Percentiles rank a stretch among this genome's conserved stretches.
Conservation (phyloP, 2,113 vertebrate genomes). For the Australoheros scitulus region DNA sequence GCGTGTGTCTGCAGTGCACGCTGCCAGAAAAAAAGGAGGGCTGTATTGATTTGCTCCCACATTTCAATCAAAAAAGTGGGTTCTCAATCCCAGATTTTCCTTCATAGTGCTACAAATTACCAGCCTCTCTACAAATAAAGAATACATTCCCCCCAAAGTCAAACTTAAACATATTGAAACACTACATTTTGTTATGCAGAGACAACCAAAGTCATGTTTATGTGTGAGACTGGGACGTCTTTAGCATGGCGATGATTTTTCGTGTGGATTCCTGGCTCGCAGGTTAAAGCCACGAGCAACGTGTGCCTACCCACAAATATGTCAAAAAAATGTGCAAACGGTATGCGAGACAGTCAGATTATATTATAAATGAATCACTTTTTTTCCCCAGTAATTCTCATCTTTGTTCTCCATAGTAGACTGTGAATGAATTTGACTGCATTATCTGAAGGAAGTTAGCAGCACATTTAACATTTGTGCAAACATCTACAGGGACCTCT, state of each 20-base stretch:
- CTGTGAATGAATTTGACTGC: not conserved
- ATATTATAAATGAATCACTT: conserved; percentile 3
- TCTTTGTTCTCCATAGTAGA: conserved; percentile 7
- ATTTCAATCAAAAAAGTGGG: conserved; percentile 64
- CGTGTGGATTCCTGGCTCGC: conserved; percentile 44
- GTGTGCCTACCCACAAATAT: conserved; percentile 19
- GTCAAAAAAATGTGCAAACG: conserved; percentile 22
- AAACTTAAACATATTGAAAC: conserved; percentile 31
- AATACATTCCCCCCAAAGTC: conserved; percentile 17
- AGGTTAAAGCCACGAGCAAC: not conserved
- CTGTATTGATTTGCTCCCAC: conserved; percentile 71
- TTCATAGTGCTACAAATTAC: conserved; percentile 38
- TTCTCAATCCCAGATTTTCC: conserved; percentile 45
- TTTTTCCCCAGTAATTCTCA: not conserved
- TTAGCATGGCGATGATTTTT: conserved; percentile 42
- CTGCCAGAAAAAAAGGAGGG: conserved; percentile 59
- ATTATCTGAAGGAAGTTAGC: conserved; percentile 45
- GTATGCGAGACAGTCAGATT: conserved; percentile 21
- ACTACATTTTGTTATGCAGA: conserved; percentile 10
- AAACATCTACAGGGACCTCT: conserved; percentile 48
- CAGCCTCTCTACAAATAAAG: conserved; percentile 36
- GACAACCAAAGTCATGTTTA: conserved; percentile 29
- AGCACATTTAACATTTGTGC: conserved; percentile 63
- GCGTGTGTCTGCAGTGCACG: conserved; percentile 59
- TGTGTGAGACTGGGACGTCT: conserved; percentile 28